Evolutionary conservation across 2,888 invertebrate species (phyloP).

Genomic region (Drosophila robusta): DNA sequence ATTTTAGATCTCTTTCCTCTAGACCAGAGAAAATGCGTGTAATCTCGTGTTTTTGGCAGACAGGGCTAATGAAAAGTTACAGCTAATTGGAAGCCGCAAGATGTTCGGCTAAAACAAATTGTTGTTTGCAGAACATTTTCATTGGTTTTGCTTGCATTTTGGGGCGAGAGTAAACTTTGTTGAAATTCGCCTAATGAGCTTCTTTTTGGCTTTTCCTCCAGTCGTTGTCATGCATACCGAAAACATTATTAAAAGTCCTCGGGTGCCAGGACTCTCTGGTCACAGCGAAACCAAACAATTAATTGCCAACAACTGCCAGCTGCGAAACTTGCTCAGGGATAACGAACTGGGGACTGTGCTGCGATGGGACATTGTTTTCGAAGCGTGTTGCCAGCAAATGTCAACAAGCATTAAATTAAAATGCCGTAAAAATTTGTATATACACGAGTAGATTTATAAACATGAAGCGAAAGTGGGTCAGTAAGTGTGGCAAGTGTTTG

Average conservation of each 20-base stretch:
- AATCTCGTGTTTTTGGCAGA: not conserved
- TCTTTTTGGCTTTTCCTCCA: constrained; percentile 4
- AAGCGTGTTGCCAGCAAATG: constrained; percentile 57
- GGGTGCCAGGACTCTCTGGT: constrained; percentile 8
- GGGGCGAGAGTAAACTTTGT: constrained; percentile 17
- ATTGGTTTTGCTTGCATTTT: constrained; percentile 27
- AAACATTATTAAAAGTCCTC: constrained; percentile 51
- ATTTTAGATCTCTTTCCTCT: not conserved
- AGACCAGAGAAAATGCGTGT: constrained; percentile 6
- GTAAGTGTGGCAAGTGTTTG: constrained; percentile 13
- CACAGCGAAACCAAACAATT: constrained; percentile 54
- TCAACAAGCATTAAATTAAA: constrained; percentile 73
- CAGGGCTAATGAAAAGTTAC: constrained; percentile 31
- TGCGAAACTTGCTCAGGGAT: constrained; percentile 34
- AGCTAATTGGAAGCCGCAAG: constrained; percentile 40
- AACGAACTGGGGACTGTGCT: not conserved
- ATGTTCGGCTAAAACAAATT: constrained; percentile 33
- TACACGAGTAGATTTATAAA: not conserved
- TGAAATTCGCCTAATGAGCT: constrained; percentile 47
- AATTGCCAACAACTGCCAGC: constrained; percentile 45
- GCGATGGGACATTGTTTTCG: constrained; percentile 33
- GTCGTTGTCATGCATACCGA: constrained; percentile 60
- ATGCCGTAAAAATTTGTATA: constrained; percentile 47
- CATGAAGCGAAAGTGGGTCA: constrained; percentile 6
- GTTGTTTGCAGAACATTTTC: constrained; percentile 26